Conservation (phyloP, 2,113 vertebrate species). For the Megalops atlanticus region DNA sequence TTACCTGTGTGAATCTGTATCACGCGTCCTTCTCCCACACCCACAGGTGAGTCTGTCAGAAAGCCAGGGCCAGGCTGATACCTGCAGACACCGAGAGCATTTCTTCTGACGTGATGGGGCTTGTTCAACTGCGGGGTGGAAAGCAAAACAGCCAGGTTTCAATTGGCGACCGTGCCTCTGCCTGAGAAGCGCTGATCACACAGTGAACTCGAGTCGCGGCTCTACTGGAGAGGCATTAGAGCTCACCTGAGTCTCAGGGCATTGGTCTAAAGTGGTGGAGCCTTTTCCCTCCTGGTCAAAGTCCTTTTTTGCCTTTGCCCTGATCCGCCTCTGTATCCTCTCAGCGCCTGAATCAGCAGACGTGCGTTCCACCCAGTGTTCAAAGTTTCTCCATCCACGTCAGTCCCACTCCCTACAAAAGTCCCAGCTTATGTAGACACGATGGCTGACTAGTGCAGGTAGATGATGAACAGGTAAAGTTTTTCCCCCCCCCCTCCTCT, state of each 20-base stretch:
- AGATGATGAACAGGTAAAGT: slow-evolving; percentile 36
- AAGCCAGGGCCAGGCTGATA: slow-evolving; percentile 41
- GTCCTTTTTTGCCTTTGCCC: background rate
- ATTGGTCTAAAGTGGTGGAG: background rate
- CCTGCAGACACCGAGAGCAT: slow-evolving; percentile 36
- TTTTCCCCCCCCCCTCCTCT: background rate
- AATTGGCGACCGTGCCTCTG: background rate
- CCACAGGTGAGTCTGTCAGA: slow-evolving; percentile 52
- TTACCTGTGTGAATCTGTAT: slow-evolving; percentile 55
- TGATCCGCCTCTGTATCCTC: background rate
- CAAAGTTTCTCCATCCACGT: slow-evolving; percentile 11
- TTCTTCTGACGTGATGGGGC: slow-evolving; percentile 58
- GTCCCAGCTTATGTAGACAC: slow-evolving; percentile 19
- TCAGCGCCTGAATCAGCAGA: background rate
- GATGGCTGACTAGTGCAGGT: slow-evolving; percentile 45
- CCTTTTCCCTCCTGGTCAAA: background rate
- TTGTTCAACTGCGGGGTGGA: slow-evolving; percentile 51
- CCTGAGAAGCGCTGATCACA: background rate
- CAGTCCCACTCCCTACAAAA: slow-evolving; percentile 51
- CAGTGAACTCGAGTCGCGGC: background rate
- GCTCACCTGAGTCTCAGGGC: background rate
- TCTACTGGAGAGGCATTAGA: background rate
- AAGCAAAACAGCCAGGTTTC: slow-evolving; percentile 30
- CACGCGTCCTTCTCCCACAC: slow-evolving; percentile 41
- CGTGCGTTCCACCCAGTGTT: slow-evolving; percentile 9